A percentile compares a stretch with the other conserved stretches of the same genome.
Conservation (phyloP, 2,888 invertebrate species). For the Heliconius charithonia region DNA sequence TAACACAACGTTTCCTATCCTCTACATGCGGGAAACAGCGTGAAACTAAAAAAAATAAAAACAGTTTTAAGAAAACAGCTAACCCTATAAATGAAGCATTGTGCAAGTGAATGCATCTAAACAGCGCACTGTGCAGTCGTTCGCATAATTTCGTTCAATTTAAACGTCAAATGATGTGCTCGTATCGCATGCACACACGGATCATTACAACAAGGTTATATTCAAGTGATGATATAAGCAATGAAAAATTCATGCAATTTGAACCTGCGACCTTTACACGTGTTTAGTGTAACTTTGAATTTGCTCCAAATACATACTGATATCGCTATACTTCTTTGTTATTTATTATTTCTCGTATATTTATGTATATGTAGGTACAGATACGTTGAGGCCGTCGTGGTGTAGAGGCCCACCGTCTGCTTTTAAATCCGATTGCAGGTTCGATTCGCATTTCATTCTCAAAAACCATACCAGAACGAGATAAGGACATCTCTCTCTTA, state of each 20-base stretch:
- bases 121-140: background rate
- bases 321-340: background rate
- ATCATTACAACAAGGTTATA: constrained; percentile 5
- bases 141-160: constrained; percentile 24
- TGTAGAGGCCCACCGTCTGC: background rate
- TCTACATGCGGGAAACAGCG: no score
- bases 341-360: background rate
- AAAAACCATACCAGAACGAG: no score
- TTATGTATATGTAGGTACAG: background rate
- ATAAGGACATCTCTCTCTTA: no score
- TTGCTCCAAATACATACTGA: background rate
- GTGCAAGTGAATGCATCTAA: constrained; percentile 8
- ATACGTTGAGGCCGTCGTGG: background rate
- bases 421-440: background rate
- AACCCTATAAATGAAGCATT: background rate
- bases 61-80: background rate
- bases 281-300: constrained; percentile 5
- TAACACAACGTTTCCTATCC: no score
- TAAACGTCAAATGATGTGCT: constrained; percentile 23
- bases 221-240: background rate
- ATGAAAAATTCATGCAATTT: constrained; percentile 11
- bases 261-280: background rate
- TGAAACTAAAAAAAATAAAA: background rate
- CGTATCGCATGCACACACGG: background rate
- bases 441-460: background rate